Evolutionary conservation across 2,888 invertebrate species (phyloP).

Genomic region (Gnatocerus cornutus): DNA sequence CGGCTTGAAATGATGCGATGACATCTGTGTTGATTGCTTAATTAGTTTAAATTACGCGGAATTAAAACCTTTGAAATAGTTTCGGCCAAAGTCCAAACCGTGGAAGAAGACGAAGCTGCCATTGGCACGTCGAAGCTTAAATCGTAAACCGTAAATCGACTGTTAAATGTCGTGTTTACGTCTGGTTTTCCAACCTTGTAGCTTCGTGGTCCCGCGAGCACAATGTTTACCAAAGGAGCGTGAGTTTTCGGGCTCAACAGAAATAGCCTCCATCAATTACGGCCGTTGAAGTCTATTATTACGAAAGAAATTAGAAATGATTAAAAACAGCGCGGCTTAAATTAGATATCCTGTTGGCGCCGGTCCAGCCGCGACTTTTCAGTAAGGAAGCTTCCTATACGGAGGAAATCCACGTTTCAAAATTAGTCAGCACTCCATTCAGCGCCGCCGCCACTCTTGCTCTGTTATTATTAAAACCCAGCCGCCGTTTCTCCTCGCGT

Average conservation of each 20-base stretch:
- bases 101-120: no score
- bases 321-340: constrained; percentile 68
- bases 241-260: constrained; percentile 40
- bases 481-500: not conserved
- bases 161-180: no score
- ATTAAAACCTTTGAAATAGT: no score
- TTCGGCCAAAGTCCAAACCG: no score
- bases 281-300: constrained; percentile 59
- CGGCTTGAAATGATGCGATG: no score
- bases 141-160: no score
- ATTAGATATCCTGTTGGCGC: constrained; percentile 71
- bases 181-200: no score
- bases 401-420: constrained; percentile 66
- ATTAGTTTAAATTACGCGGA: no score
- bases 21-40: no score
- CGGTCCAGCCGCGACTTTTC: constrained; percentile 65
- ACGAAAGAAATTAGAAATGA: constrained; percentile 64
- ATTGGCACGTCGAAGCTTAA: not conserved
- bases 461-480: constrained; percentile 18
- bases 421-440: constrained; percentile 66
- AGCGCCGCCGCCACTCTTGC: constrained; percentile 42
- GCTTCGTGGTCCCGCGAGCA: not conserved
- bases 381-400: constrained; percentile 66
- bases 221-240: constrained; percentile 16
- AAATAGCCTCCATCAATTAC: constrained; percentile 58